Base-by-base conservation (phyloP, 2,797 vertebrate species). In the Mastacembelus armatus region DNA sequence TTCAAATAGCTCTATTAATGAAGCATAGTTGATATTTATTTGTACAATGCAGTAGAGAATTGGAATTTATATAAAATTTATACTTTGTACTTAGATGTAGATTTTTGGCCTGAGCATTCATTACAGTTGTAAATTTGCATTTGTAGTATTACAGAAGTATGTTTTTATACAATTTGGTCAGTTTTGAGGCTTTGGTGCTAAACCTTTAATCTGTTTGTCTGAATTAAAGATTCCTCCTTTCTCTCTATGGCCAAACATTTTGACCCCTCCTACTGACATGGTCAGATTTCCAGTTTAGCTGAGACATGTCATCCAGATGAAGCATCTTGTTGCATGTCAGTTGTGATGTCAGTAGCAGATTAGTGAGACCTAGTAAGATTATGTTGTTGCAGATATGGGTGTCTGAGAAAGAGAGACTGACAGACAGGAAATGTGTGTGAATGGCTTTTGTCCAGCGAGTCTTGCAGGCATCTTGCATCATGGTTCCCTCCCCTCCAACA, bases 401-500 rank as follows among this genome's bases (percentile, higher is more conserved):
- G 33, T 45, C 55, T 54, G 69, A 32, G 40, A 51, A 52, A 18
- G 29, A 57, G 19, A n/a, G n/a, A 73, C 42, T 32, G 59, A 29
- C 22, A 12, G 47, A 24, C 45, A 70, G 54, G 40, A 62, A 69
- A 64, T 72, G 22, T 55, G 51, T 62, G 52, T 61, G 16, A 56
- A 68, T 83, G 86, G 88, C 85, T 81, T 62, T 76, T 81, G 80
- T 92, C 89, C 87, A 91, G 71, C 11, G 62, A 80, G 47, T 91
- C 85, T 93, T 94, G 88, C 93, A 92, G 80, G 52, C 73, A 8
- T 83, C 78, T 93, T 94, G 91, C 93, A 92, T 93, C 92, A 93
- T 92, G 63, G 81, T 87, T 81, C 56, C 81, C 77, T 82, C 81
- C 83, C 82, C 76, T 83, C 55, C 44, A 75, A 68, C 38, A 52